These are phyloP conservation scores for Caenorhabditis panamensis DNA, from an alignment of 2,888 invertebrate genomes.

Conservation along the genomic window DNA sequence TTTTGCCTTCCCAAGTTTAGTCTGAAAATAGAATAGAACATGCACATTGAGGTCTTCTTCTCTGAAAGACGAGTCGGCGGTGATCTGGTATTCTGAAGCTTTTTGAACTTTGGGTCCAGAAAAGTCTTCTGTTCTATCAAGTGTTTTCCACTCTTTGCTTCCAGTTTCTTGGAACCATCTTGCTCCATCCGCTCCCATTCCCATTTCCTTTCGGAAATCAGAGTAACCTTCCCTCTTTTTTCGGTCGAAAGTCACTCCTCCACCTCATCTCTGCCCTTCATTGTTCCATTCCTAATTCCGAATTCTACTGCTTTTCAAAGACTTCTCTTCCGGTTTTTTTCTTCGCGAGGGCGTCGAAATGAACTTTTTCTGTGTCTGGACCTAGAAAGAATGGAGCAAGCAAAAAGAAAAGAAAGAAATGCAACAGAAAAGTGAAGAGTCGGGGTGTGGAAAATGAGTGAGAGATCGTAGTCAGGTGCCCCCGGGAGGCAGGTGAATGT, in stretches of 20 bases:
- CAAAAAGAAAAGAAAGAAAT: not conserved
- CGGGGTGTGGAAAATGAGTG: conserved; percentile 1
- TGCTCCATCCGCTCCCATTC: too few species aligned
- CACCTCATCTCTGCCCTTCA: conserved; percentile 1
- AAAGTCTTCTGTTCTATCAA: not conserved
- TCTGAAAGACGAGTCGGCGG: too few species aligned
- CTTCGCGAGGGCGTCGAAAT: conserved; percentile 13
- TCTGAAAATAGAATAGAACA: too few species aligned
- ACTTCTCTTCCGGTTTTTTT: conserved; percentile 7
- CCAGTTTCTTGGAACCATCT: not conserved
- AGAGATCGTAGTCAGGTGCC: not conserved
- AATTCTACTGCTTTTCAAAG: conserved; percentile 12
- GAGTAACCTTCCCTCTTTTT: conserved; percentile 22
- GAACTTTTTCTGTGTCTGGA: not conserved
- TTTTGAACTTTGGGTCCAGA: too few species aligned
- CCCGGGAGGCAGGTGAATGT: not conserved
- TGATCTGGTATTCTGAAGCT: too few species aligned
- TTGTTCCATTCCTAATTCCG: conserved; percentile 20
- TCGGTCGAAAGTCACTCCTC: conserved; percentile 30
- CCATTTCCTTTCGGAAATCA: conserved; percentile 1
- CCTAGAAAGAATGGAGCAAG: not conserved
- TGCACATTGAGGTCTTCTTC: too few species aligned
- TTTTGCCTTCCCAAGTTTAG: not conserved
- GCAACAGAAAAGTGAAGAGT: not conserved
- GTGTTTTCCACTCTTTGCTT: not conserved